These are phyloP conservation scores for Platichthys stellatus DNA, from an alignment of 2,113 vertebrate genomes.

Conservation along the genomic window DNA sequence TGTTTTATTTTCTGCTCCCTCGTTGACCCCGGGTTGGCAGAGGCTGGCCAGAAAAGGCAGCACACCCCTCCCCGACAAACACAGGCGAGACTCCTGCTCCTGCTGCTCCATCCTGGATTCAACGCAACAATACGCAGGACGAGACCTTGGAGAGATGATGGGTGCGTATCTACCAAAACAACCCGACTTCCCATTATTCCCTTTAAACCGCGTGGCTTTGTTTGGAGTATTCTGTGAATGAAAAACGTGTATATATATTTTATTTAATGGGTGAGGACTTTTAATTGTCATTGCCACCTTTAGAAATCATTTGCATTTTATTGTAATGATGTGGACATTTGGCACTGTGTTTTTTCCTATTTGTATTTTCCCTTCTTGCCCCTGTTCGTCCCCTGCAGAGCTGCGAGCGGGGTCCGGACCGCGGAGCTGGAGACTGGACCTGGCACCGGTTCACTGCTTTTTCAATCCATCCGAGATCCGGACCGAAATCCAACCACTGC, in stretches of 20 bases:
- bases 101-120: constrained; percentile 66
- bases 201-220: not conserved
- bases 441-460: constrained; percentile 33
- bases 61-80: constrained; percentile 66
- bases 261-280: not conserved
- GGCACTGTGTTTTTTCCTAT: not conserved
- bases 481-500: constrained; percentile 62
- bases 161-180: constrained; percentile 45
- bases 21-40: constrained; percentile 72
- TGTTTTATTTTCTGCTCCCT: constrained; percentile 73
- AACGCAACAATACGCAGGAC: constrained; percentile 41
- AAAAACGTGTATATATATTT: not conserved
- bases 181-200: not conserved
- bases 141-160: constrained; percentile 31
- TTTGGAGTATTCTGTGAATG: not conserved
- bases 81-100: constrained; percentile 51
- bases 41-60: constrained; percentile 69
- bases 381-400: constrained; percentile 46
- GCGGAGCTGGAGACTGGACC: constrained; percentile 34
- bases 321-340: constrained; percentile 2
- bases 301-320: not conserved
- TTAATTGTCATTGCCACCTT: not conserved
- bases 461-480: constrained; percentile 39
- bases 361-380: not conserved
- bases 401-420: constrained; percentile 32